Evolutionary conservation across 2,888 invertebrate species (phyloP), one percentile per base, ranked within the genome.

Genomic region (Drosophila merina): DNA sequence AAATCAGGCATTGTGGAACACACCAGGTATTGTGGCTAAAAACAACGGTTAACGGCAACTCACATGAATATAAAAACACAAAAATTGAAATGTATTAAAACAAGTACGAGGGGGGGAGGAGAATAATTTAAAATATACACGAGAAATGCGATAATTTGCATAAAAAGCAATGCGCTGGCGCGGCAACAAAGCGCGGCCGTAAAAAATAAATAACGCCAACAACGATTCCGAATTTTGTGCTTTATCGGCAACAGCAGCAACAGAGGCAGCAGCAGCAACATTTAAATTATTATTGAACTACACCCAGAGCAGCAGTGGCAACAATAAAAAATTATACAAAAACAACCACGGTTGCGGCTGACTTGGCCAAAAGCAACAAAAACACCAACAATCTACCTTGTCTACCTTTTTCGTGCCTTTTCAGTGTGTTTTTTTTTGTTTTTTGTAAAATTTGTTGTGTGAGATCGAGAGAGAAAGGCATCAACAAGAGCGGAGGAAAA

Each of bases 391-490:
- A 42, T 38, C 51, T 50, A 51, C 79, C 72, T 74, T 70, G 73
- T 77, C 81, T 76, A 79, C 80, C 83, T 62, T 60, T 80, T 79
- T 79, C 66, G 84, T 80, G 73, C 80, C 83, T 86, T 83, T 76
- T 75, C 75, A 85, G 85, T 86, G 79, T 20, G 20, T 20, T 20
- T 20, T 20, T 1, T 51, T 52, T 55, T 60, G 44, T 42, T 20
- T 44, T 44, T 44, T 25, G 20, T 25, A 20, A 10, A 44, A 14
- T 44, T 44, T 44, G 20, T 44, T 67, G 49, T 73, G 60, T 54
- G 66, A 77, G 45, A 36, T 33, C 25, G 6, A 51, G 8, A 73
- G 59, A 57, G 56, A 64, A 44, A 51, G 57, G 49, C 42, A 60
- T 52, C 26, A 42, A 33, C 28, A 10, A 52, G 57, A 38, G 67